Conservation (phyloP, 2,888 invertebrate species). For the Hyles lineata region DNA sequence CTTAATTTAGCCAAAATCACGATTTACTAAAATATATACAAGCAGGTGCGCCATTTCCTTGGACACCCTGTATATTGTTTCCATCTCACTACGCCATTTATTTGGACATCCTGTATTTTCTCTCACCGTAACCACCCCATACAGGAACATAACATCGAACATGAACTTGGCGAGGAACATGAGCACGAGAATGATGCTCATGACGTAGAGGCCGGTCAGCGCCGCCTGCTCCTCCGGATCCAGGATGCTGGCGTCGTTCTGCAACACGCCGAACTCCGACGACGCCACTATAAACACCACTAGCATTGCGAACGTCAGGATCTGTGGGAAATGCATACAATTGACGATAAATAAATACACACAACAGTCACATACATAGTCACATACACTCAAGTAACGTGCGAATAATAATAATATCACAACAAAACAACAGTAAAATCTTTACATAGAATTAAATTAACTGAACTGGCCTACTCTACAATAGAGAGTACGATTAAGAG, state of each 20-base stretch:
- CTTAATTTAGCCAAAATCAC: too few relatives aligned
- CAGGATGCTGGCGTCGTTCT: conserved; percentile 36
- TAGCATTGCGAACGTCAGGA: conserved; percentile 60
- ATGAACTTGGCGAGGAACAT: conserved; percentile 72
- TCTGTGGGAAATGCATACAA: conserved; percentile 45
- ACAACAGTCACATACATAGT: too few relatives aligned
- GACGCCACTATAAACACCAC: conserved; percentile 63
- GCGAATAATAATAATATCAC: too few relatives aligned
- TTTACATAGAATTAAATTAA: too few relatives aligned
- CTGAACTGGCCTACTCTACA: too few relatives aligned
- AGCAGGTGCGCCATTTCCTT: too few relatives aligned
- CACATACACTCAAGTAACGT: too few relatives aligned
- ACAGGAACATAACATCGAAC: conserved; percentile 70
- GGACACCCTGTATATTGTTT: background rate
- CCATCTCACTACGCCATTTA: too few relatives aligned
- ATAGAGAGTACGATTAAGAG: too few relatives aligned
- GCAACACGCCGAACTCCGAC: conserved; percentile 49
- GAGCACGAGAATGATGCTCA: conserved; percentile 69
- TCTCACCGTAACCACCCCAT: conserved; percentile 66
- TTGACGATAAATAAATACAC: too few relatives aligned
- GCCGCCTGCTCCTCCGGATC: conserved; percentile 62
- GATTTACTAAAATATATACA: too few relatives aligned
- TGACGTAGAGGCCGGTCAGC: conserved; percentile 65
- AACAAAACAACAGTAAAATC: too few relatives aligned
- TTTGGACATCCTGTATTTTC: background rate